Evolutionary conservation across 2,113 vertebrate species (phyloP).

Genomic region (Pantherophis guttatus): DNA sequence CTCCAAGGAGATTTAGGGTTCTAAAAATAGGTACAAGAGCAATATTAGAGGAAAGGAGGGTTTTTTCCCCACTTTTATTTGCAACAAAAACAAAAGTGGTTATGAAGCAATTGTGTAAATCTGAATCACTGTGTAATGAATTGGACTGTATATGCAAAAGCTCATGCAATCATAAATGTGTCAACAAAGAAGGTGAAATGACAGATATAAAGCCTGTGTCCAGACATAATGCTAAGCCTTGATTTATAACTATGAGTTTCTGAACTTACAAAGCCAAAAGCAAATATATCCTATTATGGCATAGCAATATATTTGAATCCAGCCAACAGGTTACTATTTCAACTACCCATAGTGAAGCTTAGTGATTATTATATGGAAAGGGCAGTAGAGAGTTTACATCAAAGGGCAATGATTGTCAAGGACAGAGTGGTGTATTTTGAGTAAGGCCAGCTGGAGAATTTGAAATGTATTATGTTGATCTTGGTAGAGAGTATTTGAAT

Average conservation of each 20-base stretch:
- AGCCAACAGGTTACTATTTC: not conserved
- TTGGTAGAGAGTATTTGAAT: not conserved
- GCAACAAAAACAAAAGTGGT: not conserved
- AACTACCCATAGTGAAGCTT: not conserved
- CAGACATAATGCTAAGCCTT: not conserved
- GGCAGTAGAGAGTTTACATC: not conserved
- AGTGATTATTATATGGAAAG: not conserved
- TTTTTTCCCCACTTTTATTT: not conserved
- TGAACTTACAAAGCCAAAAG: not conserved
- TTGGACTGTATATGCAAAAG: not conserved
- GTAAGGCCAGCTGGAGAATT: not conserved
- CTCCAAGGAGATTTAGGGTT: not conserved
- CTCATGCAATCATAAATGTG: not conserved
- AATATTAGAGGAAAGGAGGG: not conserved
- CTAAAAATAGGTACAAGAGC: not conserved
- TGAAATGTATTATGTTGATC: not conserved
- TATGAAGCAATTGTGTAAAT: not conserved
- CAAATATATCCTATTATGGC: not conserved
- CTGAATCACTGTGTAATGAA: not conserved
- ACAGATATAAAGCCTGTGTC: not conserved
- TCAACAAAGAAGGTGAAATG: not conserved
- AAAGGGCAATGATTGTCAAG: not conserved
- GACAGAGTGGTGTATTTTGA: not conserved
- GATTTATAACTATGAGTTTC: not conserved
- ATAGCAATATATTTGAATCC: not conserved